These are phyloP conservation scores for Trachelus troglodyta DNA, from an alignment of 2,888 invertebrate species.

Conservation along the genomic window DNA sequence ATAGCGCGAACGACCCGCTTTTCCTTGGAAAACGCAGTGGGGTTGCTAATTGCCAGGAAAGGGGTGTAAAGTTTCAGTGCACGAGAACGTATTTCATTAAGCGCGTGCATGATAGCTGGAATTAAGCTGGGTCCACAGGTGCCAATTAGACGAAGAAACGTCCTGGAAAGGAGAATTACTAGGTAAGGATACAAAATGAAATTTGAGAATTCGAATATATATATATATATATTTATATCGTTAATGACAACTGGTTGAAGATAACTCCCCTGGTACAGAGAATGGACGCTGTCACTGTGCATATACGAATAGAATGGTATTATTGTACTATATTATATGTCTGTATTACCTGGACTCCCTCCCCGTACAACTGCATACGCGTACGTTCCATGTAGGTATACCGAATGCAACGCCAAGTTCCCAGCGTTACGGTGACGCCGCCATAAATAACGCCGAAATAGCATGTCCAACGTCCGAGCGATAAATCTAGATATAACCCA, in stretches of 20 bases:
- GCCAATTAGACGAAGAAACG: neutral
- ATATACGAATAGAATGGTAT: neutral
- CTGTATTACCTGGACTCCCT: neutral
- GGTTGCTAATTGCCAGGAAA: neutral
- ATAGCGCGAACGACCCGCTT: neutral
- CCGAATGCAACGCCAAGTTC: neutral
- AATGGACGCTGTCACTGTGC: neutral
- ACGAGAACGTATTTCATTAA: neutral
- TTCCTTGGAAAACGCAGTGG: neutral
- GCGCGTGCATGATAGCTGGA: neutral
- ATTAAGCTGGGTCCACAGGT: neutral
- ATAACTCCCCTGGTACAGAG: neutral
- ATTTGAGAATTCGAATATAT: neutral
- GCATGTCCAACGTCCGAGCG: slow-evolving; percentile 50
- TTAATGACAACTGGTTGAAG: neutral
- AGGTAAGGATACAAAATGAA: neutral
- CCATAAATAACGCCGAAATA: slow-evolving; percentile 52
- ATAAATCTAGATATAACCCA: slow-evolving; percentile 52
- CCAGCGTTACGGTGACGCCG: slow-evolving; percentile 32
- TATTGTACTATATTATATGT: neutral
- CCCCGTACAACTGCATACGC: neutral
- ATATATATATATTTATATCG: neutral
- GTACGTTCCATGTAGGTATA: neutral
- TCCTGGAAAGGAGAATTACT: neutral
- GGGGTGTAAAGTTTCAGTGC: neutral